Evolutionary conservation across 2,888 invertebrate species (phyloP), one percentile per base, ranked within the genome.

Genomic region (Apamea crenata): DNA sequence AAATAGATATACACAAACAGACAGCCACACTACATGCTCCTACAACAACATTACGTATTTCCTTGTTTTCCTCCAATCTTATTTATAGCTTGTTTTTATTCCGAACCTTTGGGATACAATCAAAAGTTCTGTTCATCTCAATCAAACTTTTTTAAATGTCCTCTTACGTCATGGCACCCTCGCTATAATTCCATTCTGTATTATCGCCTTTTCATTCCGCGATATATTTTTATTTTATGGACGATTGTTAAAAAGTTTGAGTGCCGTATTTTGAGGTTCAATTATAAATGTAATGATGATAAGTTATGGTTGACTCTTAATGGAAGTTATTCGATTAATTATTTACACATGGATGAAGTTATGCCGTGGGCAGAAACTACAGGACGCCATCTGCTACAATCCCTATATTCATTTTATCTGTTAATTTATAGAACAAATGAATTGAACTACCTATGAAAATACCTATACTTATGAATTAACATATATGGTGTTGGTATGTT

Each of bases 121-220:
- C 96, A 95, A 95, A 96, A 96, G 93, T 94, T 93, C 88, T 89
- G 90, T 89, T 88, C 88, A 86, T 94, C 95, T 94, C 95, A 96
- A 96, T 96, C 96, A 96, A 96, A 96, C 96, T 96, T 96, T 96
- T 95, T 94, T 94, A 95, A 96, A 95, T 94, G 94, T 91, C 88
- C 92, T 93, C 92, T 92, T 90, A 92, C 93, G 91, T 92, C 90
- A 88, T 85, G 82, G 81, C 77, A 83, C 67, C 84, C 83, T 68
- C 90, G 93, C 92, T 91, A 95, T 95, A 93, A 95, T 94, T 94
- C 91, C 92, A 90, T 93, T 94, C 93, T 91, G 91, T 91, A 91
- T 93, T 94, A 95, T 94, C 93, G 94, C 92, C 92, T 92, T 93
- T 93, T 94, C 94, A 94, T 94, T 94, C 93, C 90, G 91, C 92